A percentile compares a stretch with the other conserved stretches of the same genome.
Evolutionary conservation across 2,113 vertebrate species (phyloP).

Genomic region (Caretta caretta): DNA sequence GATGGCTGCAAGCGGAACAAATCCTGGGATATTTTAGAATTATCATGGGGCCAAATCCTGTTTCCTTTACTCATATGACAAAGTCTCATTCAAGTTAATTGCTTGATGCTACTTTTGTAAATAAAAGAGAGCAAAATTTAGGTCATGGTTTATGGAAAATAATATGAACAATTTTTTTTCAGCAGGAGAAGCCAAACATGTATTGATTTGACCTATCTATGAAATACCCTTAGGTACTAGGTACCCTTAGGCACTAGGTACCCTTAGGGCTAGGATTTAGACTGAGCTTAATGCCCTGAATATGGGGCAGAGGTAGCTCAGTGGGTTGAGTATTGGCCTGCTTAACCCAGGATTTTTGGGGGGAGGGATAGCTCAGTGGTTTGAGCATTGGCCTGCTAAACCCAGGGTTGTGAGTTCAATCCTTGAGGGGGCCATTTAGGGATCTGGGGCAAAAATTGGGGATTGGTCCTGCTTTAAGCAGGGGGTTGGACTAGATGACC

Average conservation of each 20-base stretch:
- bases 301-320: too few relatives aligned
- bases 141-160: slow-evolving; percentile 49
- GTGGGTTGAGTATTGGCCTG: too few relatives aligned
- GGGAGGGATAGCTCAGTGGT: too few relatives aligned
- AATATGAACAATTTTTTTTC: slow-evolving; percentile 11
- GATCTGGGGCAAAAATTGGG: too few relatives aligned
- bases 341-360: too few relatives aligned
- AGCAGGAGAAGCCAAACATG: slow-evolving; percentile 52
- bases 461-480: too few relatives aligned
- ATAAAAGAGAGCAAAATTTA: slow-evolving; percentile 47
- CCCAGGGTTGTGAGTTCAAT: too few relatives aligned
- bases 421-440: too few relatives aligned
- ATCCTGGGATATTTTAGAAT: slow-evolving; percentile 48
- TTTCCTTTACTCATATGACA: slow-evolving; percentile 39
- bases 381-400: too few relatives aligned
- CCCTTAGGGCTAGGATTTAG: background rate
- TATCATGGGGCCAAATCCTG: slow-evolving; percentile 60
- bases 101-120: slow-evolving; percentile 40
- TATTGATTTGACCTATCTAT: background rate
- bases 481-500: too few relatives aligned
- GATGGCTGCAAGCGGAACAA: slow-evolving; percentile 59
- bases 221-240: background rate
- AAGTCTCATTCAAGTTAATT: slow-evolving; percentile 31
- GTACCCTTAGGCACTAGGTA: background rate
- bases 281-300: fast-evolving